A percentile compares a stretch with the other conserved stretches of the same genome.
phyloP scores from a whole-genome alignment of 1,140 invertebrate genomes.

The Drosophila nasuta region DNA sequence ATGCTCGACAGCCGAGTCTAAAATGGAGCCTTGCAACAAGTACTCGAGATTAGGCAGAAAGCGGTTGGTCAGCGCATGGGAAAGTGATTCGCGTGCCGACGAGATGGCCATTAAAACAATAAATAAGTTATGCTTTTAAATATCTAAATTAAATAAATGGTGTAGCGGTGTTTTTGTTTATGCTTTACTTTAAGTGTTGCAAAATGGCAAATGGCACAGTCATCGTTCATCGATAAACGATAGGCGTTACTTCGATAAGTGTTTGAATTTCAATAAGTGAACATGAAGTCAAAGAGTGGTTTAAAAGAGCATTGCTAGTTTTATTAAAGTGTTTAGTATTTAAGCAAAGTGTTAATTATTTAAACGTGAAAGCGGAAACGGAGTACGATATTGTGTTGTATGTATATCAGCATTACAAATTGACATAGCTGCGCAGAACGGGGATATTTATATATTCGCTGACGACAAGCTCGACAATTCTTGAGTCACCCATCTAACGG shows the following conservation, averaged over 20 bases:
- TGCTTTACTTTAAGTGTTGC: conserved; percentile 2
- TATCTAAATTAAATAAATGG: neutral
- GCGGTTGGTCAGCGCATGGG: conserved; percentile 91
- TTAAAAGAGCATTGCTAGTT: conserved; percentile 11
- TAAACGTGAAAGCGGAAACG: too few species aligned
- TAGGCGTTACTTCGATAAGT: too few species aligned
- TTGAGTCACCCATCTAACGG: conserved; percentile 35
- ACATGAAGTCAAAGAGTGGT: too few species aligned
- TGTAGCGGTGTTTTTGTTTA: conserved; percentile 36
- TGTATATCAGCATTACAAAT: neutral
- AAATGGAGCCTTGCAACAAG: conserved; percentile 95
- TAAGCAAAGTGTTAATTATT: too few species aligned
- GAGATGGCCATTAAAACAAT: conserved; percentile 61
- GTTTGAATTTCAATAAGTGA: too few species aligned
- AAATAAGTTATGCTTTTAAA: neutral
- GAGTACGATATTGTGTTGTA: too few species aligned
- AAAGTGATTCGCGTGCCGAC: conserved; percentile 91
- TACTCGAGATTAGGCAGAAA: conserved; percentile 96
- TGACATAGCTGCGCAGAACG: conserved; percentile 43
- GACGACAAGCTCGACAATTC: conserved; percentile 32
- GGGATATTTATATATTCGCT: conserved; percentile 14
- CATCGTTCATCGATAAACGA: conserved; percentile 1
- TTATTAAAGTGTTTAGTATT: too few species aligned
- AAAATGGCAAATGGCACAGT: neutral
- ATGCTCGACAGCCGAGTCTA: conserved; percentile 96